Evolutionary conservation across 2,888 invertebrate genomes (phyloP).

Genomic region (Eristalis arbustorum): DNA sequence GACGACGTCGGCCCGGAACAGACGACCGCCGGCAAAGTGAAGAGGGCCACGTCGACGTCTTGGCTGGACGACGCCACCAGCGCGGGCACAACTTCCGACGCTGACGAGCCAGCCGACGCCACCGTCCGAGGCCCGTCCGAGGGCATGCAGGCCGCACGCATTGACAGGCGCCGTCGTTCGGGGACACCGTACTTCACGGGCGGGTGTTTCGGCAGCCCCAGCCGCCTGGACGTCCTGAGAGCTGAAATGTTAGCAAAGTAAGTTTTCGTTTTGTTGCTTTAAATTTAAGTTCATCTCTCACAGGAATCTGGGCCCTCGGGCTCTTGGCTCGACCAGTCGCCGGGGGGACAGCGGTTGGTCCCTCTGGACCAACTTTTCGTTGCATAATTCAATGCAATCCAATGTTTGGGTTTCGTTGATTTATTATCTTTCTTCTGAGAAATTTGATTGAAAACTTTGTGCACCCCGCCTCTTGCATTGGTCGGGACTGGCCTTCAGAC

Average conservation of each 20-base stretch:
- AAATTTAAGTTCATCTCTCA: conserved; percentile 12
- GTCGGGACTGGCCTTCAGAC: neutral
- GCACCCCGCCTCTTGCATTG: neutral
- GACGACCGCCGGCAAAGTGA: conserved; percentile 29
- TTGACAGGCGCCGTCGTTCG: conserved; percentile 45
- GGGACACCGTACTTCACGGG: conserved; percentile 72
- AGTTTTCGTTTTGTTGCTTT: conserved; percentile 44
- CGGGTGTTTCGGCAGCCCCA: conserved; percentile 73
- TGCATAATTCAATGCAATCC: neutral
- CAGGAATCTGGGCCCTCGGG: too few species aligned
- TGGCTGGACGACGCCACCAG: neutral
- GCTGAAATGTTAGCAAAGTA: conserved; percentile 74
- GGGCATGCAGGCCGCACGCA: neutral
- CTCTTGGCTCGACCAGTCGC: neutral
- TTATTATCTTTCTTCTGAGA: neutral
- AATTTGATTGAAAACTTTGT: neutral
- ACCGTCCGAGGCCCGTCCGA: too few species aligned
- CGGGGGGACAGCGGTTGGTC: neutral
- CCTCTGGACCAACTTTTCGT: neutral
- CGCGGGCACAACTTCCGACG: conserved; percentile 5
- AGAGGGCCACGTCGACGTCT: conserved; percentile 32
- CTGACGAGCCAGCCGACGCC: conserved; percentile 4
- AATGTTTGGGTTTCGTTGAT: neutral
- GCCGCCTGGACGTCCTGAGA: conserved; percentile 68
- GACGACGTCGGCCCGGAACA: neutral